Base-by-base conservation (phyloP, 1,140 invertebrate genomes). In the Drosophila parvula region DNA sequence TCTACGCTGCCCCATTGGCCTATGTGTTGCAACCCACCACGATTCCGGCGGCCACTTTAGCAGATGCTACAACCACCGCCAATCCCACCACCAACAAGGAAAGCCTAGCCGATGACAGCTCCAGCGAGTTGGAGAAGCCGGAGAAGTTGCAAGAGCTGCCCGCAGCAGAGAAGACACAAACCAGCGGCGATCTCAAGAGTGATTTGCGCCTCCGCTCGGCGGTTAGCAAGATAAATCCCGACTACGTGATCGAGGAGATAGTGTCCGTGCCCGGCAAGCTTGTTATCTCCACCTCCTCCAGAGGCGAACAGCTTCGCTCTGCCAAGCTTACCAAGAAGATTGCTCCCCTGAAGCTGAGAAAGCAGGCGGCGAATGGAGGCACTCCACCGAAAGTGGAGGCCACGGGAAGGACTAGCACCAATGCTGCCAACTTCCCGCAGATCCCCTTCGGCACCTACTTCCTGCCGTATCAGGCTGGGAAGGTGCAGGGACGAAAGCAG, bases 171-270 rank as follows among this genome's bases (percentile, higher is more conserved):
- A 78, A 70, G 76, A 70, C 80, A 43, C 74, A 38, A 81, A 75
- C 79, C 68, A 44, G 22, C 0, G 68, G 51, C 3, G 90, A 86
- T 71, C 69, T 91, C 0, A 78, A 77, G 56, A 90, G 56, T 30
- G 91, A 92, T 68, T 14, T 28, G 5, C 57, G 73, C 11, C 53
- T 92, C 5, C 65, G 86, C 18, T 69, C 64, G 34, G 90, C 91
- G 3, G 68, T 92, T 4, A 59, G 77, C 30, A 69, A 83, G 40
- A 90, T 91, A 9, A 90, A 92, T 70, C 67, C 91, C 0, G 62
- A 90, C 10, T 92, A 88, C 67, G 71, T 90, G 18, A 89, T 92
- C 10, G 91, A 92, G 34, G 88, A 92, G 41, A 91, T 92, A 32
- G 48, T 90, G 5, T 22, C 76, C 5, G 69, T 91, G 30, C 88